Conservation (phyloP, 2,113 vertebrate genomes). For the Synchiropus splendidus region DNA sequence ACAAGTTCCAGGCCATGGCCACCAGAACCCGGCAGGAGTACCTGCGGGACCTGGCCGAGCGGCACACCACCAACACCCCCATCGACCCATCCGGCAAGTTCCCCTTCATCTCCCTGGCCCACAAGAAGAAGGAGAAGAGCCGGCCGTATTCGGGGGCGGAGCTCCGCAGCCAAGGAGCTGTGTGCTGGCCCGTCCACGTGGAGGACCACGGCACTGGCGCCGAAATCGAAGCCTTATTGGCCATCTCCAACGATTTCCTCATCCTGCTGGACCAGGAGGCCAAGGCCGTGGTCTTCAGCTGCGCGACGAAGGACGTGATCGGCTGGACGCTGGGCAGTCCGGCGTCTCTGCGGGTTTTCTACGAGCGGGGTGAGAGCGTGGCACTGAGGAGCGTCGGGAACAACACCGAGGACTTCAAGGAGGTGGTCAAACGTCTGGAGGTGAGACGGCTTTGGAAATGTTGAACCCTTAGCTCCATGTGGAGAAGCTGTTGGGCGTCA, state of each 20-base stretch:
- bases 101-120: conserved; percentile 92
- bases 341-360: conserved; percentile 89
- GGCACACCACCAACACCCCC: conserved; percentile 93
- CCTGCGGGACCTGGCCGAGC: conserved; percentile 92
- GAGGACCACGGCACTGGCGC: conserved; percentile 87
- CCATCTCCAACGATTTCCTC: conserved; percentile 88
- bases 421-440: conserved; percentile 93
- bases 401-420: conserved; percentile 89
- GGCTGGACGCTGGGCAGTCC: conserved; percentile 87
- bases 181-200: conserved; percentile 81
- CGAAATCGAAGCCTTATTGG: conserved; percentile 85
- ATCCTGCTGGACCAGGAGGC: conserved; percentile 87
- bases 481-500: no score
- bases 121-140: conserved; percentile 94
- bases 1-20: conserved; percentile 96
- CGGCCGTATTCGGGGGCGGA: conserved; percentile 83
- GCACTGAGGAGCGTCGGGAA: conserved; percentile 82
- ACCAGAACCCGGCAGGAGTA: conserved; percentile 96
- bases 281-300: conserved; percentile 91
- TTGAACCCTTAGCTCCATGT: no score
- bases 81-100: conserved; percentile 97
- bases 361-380: conserved; percentile 86
- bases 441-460: conserved; percentile 70
- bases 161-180: conserved; percentile 81
- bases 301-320: conserved; percentile 89